A percentile compares a stretch with the other conserved stretches of the same genome.
These are phyloP conservation scores for Agrochola lychnidis DNA, from an alignment of 2,888 invertebrate species.

Conservation along the genomic window DNA sequence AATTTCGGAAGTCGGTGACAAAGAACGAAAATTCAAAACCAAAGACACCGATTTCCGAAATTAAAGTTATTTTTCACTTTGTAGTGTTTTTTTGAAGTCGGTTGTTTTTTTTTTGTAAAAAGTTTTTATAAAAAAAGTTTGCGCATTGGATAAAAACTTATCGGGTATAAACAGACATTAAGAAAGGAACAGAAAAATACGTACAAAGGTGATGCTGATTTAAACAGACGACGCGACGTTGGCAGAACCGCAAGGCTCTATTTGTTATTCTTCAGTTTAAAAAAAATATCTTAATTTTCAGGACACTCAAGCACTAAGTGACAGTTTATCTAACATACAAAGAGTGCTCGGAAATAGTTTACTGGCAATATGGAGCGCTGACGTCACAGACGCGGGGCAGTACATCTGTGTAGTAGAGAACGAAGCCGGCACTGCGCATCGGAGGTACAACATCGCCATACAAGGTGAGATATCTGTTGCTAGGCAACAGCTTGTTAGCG, in stretches of 20 bases:
- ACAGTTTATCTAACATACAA: constrained; percentile 75
- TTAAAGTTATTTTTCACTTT: too few relatives aligned
- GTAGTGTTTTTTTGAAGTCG: too few relatives aligned
- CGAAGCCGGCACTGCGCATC: constrained; percentile 85
- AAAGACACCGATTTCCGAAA: too few relatives aligned
- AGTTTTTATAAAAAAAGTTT: too few relatives aligned
- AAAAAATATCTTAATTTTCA: constrained; percentile 45
- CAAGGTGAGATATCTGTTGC: constrained; percentile 73
- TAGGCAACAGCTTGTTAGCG: not conserved
- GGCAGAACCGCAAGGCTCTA: not conserved
- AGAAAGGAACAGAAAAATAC: not conserved
- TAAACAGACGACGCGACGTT: not conserved
- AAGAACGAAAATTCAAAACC: too few relatives aligned
- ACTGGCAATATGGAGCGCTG: constrained; percentile 84
- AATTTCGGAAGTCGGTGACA: too few relatives aligned
- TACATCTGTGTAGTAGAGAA: constrained; percentile 91
- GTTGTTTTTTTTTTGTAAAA: too few relatives aligned
- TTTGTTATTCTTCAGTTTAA: not conserved
- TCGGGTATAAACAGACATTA: not conserved
- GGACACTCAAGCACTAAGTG: constrained; percentile 80
- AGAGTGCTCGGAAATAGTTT: constrained; percentile 81
- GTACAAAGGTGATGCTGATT: not conserved
- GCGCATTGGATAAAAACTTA: too few relatives aligned
- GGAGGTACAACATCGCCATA: constrained; percentile 81
- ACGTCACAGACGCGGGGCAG: constrained; percentile 87